phyloP scores from a whole-genome alignment of 1,140 invertebrate species.

The Panagrolaimus sp. region DNA sequence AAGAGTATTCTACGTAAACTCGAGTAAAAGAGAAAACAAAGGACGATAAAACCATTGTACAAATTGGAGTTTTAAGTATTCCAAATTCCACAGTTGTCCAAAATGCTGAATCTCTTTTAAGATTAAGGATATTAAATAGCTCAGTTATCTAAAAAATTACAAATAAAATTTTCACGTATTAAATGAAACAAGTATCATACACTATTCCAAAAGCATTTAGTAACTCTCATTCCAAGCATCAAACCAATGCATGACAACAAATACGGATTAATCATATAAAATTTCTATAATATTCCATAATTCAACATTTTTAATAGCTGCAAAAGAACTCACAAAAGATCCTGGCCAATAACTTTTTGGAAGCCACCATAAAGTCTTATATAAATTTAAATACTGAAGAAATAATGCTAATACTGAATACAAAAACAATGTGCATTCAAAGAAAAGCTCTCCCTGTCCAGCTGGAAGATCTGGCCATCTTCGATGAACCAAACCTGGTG shows the following conservation, averaged over 20 bases:
- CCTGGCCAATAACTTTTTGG: conserved; percentile 80
- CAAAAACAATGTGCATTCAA: conserved; percentile 74
- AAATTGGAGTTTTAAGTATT: conserved; percentile 56
- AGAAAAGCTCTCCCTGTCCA: conserved; percentile 72
- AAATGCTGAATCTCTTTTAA: conserved; percentile 26
- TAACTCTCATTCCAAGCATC: conserved; percentile 71
- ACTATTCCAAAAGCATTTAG: conserved; percentile 67
- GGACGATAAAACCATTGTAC: conserved; percentile 43
- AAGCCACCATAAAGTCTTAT: conserved; percentile 92
- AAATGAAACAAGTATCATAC: conserved; percentile 43
- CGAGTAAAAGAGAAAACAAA: conserved; percentile 69
- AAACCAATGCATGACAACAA: conserved; percentile 74
- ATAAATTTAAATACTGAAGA: conserved; percentile 86
- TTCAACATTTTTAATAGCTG: not conserved
- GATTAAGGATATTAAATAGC: conserved; percentile 34
- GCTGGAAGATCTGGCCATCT: conserved; percentile 69
- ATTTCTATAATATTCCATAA: conserved; percentile 71
- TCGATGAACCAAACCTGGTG: not conserved
- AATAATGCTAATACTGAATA: conserved; percentile 69
- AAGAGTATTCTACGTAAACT: conserved; percentile 68
- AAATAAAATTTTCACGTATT: not conserved
- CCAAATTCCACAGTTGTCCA: conserved; percentile 46
- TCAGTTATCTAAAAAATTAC: not conserved
- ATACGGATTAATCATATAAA: conserved; percentile 83
- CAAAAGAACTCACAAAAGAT: conserved; percentile 53